Evolutionary conservation across 2,888 invertebrate species (phyloP), one percentile per base, ranked within the genome.

Genomic region (Pollenia angustigena): DNA sequence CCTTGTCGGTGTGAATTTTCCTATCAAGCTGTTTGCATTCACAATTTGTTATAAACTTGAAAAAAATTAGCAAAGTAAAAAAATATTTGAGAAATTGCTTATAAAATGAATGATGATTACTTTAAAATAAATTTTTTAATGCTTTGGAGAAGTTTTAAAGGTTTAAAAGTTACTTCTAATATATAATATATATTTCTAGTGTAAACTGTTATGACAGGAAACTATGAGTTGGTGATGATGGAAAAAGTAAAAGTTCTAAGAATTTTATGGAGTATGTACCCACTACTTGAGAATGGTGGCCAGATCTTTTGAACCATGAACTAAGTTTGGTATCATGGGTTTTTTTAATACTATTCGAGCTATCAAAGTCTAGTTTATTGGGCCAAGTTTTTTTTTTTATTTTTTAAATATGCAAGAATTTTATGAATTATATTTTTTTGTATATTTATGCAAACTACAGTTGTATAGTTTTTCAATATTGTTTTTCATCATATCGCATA

Each of bases 1-100:
- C 80, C 83, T 78, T 83, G 58, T 84, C 44, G 81, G 76, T 76
- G n/a, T 56, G 76, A 83, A 58, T 76, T 75, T 75, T 66, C 44
- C 80, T 83, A 83, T 81, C 83, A 86, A 83, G 71, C 69, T 76
- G 74, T 72, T 78, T 76, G 81, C 83, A 83, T 76, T 83, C 50
- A 72, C 48, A 76, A 76, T 76, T 80, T 71, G 85, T 79, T 71
- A 54, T 6, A 62, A 79, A 54, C 56, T 69, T 44, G 32, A 48
- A 42, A 58, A 68, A 52, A 40, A 56, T 56, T 32, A 48, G 16
- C 46, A n/a, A 50, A 66, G 42, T 50, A n/a, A 52, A 62, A n/a
- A 23, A 48, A 14, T 44, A 18, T 16, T 9, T 42, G 52, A 78
- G 44, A 78, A 78, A 81, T 78, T 74, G 42, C 72, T 44, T 66